Evolutionary conservation across 2,888 invertebrate species (phyloP), one percentile per base, ranked within the genome.

Genomic region (Nineta flava): DNA sequence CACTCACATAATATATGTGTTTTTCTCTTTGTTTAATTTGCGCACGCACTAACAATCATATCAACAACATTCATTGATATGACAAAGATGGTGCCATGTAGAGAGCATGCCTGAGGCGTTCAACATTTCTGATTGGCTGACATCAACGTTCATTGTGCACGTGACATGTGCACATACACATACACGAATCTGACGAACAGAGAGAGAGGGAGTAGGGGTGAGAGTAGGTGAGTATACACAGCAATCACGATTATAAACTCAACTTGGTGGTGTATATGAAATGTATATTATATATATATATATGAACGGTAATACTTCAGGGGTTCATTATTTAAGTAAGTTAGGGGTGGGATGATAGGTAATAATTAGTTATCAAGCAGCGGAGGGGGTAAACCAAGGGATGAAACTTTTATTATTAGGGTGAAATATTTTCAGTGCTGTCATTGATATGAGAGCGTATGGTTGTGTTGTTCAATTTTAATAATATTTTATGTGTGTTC

Each of bases 301-400:
- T 48, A 48, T 48, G 43, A 42, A 49, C 21, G n/a, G 45, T 34
- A 19, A 45, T 45, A 49, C 49, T 45, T 49, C 41, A 45, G 49
- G 49, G 49, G 49, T 45, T 49, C 49, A 49, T 49, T 49, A 49
- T 49, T 49, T 49, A 49, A 49, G 49, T 49, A 44, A 44, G 35
- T 49, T 45, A 48, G 48, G 49, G 49, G 49, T 49, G 49, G 49
- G 49, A 44, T 49, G 38, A 16, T 49, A 16, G 49, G 45, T 38
- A 47, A 41, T 49, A 49, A 49, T 49, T 49, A 49, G 49, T 49
- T 48, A 41, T 19, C 32, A 40, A 15, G 38, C 34, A 38, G 44
- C n/a, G 16, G 44, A 44, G 44, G 44, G 44, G 44, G 26, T 26
- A 44, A 38, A n/a, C n/a, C 26, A 44, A 44, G 44, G 44, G 44